phyloP scores from a whole-genome alignment of 2,797 vertebrate species.

The Falco peregrinus region DNA sequence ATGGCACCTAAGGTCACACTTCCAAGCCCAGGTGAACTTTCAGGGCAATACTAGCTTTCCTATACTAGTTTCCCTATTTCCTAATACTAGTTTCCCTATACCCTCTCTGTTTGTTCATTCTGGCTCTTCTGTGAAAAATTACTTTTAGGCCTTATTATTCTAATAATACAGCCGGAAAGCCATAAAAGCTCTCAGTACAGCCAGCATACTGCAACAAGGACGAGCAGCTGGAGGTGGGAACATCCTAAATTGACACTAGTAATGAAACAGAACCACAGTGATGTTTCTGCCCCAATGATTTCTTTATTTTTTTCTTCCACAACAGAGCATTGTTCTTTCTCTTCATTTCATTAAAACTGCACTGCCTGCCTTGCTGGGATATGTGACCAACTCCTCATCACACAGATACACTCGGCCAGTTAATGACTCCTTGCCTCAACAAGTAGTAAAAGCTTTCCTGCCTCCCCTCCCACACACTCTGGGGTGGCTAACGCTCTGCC shows the following conservation, averaged over 20 bases:
- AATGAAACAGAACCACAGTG: background rate
- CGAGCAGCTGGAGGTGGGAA: background rate
- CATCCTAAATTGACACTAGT: background rate
- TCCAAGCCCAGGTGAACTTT: background rate
- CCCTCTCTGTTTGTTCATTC: background rate
- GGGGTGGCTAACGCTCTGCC: background rate
- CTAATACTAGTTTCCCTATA: background rate
- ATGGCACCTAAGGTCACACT: background rate
- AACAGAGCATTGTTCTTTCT: background rate
- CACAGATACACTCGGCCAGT: background rate
- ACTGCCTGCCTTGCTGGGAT: background rate
- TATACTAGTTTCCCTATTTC: background rate
- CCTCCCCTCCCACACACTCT: background rate
- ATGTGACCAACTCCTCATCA: background rate
- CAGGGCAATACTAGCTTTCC: background rate
- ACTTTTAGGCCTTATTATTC: background rate
- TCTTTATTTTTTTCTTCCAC: background rate
- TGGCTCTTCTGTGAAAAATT: background rate
- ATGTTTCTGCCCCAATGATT: background rate
- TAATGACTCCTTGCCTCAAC: background rate
- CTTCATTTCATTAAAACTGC: background rate
- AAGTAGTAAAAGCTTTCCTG: slow-evolving; percentile 13
- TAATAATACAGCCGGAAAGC: background rate
- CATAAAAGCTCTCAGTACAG: background rate
- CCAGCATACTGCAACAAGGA: background rate